Conservation (phyloP, 2,797 vertebrate species). For the Scolopax bukidnonensis region DNA sequence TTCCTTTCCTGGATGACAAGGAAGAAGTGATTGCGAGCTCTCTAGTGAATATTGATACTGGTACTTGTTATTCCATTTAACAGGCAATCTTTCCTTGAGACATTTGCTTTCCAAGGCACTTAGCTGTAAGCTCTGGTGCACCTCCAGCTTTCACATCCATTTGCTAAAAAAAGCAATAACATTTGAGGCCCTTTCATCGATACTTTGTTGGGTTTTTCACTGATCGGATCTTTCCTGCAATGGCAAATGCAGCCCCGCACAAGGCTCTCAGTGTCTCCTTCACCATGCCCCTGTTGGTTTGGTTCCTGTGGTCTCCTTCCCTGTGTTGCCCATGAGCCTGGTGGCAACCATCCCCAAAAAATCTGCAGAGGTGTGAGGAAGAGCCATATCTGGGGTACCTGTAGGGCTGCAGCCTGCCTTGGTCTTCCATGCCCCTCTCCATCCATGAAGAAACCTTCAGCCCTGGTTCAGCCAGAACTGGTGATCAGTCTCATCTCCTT, state of each 20-base stretch:
- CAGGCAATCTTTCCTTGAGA: neutral
- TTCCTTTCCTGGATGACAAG: neutral
- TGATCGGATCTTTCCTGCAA: neutral
- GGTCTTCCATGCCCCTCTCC: neutral
- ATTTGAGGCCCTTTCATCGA: neutral
- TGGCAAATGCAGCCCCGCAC: neutral
- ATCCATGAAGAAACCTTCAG: neutral
- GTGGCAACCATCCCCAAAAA: neutral
- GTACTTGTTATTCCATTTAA: neutral
- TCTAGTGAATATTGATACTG: neutral
- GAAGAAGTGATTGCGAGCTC: neutral
- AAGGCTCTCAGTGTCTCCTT: neutral
- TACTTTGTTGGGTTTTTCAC: neutral
- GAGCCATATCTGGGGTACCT: too few species aligned
- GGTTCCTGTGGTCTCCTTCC: neutral
- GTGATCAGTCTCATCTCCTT: neutral
- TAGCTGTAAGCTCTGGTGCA: neutral
- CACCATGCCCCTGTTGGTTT: accelerated
- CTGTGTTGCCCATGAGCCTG: accelerated
- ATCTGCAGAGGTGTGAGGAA: neutral
- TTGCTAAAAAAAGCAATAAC: neutral
- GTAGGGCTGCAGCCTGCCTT: neutral
- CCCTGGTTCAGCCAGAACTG: neutral
- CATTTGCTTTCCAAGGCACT: neutral
- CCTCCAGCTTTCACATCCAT: neutral